Evolutionary conservation across 2,888 invertebrate species (phyloP), one percentile per base, ranked within the genome.

Genomic region (Thelaira solivaga): DNA sequence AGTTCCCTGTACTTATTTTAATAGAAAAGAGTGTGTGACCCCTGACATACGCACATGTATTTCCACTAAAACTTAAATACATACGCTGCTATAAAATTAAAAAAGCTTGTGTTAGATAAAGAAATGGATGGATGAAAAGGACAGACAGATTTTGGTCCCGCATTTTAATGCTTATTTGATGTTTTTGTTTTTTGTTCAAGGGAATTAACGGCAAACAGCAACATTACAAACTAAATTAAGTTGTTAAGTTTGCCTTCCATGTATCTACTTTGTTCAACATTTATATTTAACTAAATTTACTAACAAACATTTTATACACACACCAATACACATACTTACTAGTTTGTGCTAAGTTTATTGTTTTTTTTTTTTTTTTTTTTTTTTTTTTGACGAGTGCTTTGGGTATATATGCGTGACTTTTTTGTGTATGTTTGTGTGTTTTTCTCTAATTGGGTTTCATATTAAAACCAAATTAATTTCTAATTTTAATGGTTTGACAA

Each of bases 391-490:
- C n/a, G n/a, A n/a, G n/a, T 6, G 13, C 36, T 16, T 39, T 39
- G 36, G n/a, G n/a, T n/a, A n/a, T 39, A 39, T 13, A 22, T 61
- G 39, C 26, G n/a, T 51, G 31, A 43, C 1, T 53, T n/a, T n/a
- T n/a, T 36, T 41, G 29, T 61, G 11, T 36, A 11, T 55, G 11
- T 47, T 4, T 74, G 8, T 55, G 24, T 34, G 26, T 68, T 18
- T 36, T 36, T 64, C 55, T 49, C 65, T 61, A 68, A 65, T 69
- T 79, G 74, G 55, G 71, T 68, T 68, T 74, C 80, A 75, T 79
- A 80, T 81, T 81, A 81, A 81, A 76, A 80, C 51, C 75, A 80
- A 81, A 81, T 82, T 82, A 82, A 82, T 82, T 81, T 75, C 78
- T 80, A 81, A 82, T 81, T 81, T 81, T 80, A 81, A 80, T 79